These are phyloP conservation scores for Drosophila subsilvestris DNA, from an alignment of 2,888 invertebrate species.

Conservation along the genomic window DNA sequence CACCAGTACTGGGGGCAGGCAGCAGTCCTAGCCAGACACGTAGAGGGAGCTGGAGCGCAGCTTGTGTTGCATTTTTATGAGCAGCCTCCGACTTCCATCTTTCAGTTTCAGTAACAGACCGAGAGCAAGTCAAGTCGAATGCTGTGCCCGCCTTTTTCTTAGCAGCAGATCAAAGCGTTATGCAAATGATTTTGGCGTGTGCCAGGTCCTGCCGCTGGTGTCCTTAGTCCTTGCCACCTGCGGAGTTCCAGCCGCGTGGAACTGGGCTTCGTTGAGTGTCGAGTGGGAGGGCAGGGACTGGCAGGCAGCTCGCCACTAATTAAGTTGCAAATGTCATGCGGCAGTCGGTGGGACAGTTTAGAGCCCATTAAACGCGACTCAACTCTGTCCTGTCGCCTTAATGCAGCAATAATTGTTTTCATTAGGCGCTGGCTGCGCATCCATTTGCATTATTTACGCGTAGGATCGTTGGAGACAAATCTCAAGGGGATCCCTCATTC, in stretches of 20 bases:
- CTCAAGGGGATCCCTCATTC: slow-evolving; percentile 17
- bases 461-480: slow-evolving; percentile 12
- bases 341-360: slow-evolving; percentile 61
- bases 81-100: slow-evolving; percentile 25
- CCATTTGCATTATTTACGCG: slow-evolving; percentile 65
- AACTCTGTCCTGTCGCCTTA: slow-evolving; percentile 57
- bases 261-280: slow-evolving; percentile 15
- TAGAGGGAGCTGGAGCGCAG: not conserved
- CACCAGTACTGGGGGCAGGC: not conserved
- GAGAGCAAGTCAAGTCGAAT: not conserved
- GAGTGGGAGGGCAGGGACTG: slow-evolving; percentile 28
- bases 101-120: not conserved
- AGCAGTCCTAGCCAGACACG: not conserved
- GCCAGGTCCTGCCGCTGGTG: slow-evolving; percentile 20
- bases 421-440: slow-evolving; percentile 54
- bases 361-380: slow-evolving; percentile 74
- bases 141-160: slow-evolving; percentile 20
- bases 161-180: slow-evolving; percentile 73
- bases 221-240: slow-evolving; percentile 36
- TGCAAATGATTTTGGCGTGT: slow-evolving; percentile 72
- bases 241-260: slow-evolving; percentile 22
- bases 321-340: slow-evolving; percentile 63
- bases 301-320: slow-evolving; percentile 68
- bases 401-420: slow-evolving; percentile 82
- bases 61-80: slow-evolving; percentile 62